Evolutionary conservation across 2,113 vertebrate species (phyloP).

Genomic region (Eulemur rufifrons): DNA sequence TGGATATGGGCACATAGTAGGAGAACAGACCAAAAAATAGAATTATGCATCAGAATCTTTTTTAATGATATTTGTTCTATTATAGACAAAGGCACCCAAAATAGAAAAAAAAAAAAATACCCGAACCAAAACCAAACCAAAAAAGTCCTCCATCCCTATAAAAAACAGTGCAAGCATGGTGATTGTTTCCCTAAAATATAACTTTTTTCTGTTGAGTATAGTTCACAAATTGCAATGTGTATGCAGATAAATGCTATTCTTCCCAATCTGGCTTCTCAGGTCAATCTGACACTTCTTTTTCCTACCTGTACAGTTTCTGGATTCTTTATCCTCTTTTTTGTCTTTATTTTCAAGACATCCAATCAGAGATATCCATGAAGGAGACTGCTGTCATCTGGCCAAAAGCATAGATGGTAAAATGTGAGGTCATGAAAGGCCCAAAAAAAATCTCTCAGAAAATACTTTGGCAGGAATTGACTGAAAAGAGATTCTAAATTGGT

Average conservation of each 20-base stretch:
- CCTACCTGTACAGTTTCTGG: neutral
- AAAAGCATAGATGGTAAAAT: neutral
- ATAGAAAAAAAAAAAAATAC: neutral
- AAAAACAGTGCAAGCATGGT: neutral
- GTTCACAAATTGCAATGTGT: neutral
- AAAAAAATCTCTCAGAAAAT: slow-evolving; percentile 16
- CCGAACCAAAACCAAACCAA: neutral
- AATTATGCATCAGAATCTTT: neutral
- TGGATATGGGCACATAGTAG: neutral
- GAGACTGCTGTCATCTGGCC: neutral
- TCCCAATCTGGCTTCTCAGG: neutral
- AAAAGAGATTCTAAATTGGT: slow-evolving; percentile 8
- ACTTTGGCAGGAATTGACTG: neutral
- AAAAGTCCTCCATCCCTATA: neutral
- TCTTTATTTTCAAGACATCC: neutral
- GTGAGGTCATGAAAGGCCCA: neutral
- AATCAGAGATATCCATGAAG: neutral
- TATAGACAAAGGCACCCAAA: neutral
- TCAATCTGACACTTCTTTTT: neutral
- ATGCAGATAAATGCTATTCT: neutral
- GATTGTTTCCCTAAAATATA: neutral
- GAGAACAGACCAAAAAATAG: neutral
- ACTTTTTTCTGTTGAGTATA: neutral
- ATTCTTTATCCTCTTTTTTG: neutral
- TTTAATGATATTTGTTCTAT: neutral